These are phyloP conservation scores for Camponotus vicinus DNA, from an alignment of 1,140 invertebrate species.

Conservation along the genomic window DNA sequence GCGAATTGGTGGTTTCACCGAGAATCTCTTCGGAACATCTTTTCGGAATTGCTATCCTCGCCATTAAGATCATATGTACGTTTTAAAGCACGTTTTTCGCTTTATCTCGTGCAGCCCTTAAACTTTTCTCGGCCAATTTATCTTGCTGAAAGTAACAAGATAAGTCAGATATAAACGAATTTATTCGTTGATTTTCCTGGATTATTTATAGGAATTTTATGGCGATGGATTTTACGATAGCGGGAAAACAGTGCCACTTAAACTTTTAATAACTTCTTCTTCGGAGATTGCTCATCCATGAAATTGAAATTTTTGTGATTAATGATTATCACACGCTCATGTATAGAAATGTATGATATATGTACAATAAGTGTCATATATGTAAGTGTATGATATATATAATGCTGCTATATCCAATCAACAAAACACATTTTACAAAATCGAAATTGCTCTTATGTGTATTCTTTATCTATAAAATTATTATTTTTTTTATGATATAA, in stretches of 20 bases:
- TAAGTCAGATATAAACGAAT: slow-evolving; percentile 50
- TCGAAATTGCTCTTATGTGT: background rate
- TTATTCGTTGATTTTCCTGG: slow-evolving; percentile 30
- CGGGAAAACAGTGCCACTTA: background rate
- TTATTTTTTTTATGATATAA: background rate
- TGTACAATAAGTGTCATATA: no score
- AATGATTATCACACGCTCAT: background rate
- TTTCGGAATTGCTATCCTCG: slow-evolving; percentile 58
- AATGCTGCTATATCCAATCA: background rate
- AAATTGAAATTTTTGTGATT: background rate
- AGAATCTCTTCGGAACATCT: slow-evolving; percentile 42
- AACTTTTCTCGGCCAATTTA: slow-evolving; percentile 20
- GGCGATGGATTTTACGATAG: slow-evolving; percentile 1
- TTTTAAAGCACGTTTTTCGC: slow-evolving; percentile 27
- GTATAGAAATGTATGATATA: background rate
- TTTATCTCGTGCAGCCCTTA: slow-evolving; percentile 41
- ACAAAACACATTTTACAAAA: slow-evolving; percentile 2
- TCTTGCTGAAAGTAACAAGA: slow-evolving; percentile 38
- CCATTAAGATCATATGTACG: slow-evolving; percentile 70
- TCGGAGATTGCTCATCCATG: background rate
- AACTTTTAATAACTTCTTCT: slow-evolving; percentile 11
- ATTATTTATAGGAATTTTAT: slow-evolving; percentile 31
- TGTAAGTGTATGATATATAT: background rate
- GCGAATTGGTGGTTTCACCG: slow-evolving; percentile 24
- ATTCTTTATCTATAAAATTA: background rate